A percentile compares a stretch with the other conserved stretches of the same genome.
These are phyloP conservation scores for Amorpha juglandis DNA, from an alignment of 2,888 invertebrate species.

Conservation along the genomic window DNA sequence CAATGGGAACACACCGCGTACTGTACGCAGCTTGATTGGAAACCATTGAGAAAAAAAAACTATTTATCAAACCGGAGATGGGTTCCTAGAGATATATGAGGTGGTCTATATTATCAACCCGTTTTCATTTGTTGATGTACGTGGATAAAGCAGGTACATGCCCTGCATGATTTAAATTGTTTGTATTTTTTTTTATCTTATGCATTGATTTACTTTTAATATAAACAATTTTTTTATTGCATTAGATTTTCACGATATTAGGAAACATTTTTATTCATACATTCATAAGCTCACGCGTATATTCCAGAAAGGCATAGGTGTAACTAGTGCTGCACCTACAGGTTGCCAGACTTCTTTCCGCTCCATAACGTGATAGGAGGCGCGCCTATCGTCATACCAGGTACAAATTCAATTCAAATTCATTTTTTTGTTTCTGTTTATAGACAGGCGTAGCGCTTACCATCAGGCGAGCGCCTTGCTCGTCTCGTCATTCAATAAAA, in stretches of 20 bases:
- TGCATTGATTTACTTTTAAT: background rate
- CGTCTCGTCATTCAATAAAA: too few species aligned
- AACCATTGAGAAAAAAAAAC: slow-evolving; percentile 69
- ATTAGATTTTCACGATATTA: background rate
- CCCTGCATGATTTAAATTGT: background rate
- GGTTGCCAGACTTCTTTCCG: too few species aligned
- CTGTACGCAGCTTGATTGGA: slow-evolving; percentile 63
- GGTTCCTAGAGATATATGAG: slow-evolving; percentile 70
- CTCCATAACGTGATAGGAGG: too few species aligned
- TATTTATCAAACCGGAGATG: slow-evolving; percentile 79
- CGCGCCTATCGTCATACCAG: too few species aligned
- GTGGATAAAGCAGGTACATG: slow-evolving; percentile 4
- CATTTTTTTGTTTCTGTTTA: too few species aligned
- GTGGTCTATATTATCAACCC: slow-evolving; percentile 74
- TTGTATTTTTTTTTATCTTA: background rate
- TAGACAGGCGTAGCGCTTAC: too few species aligned
- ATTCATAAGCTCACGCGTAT: too few species aligned
- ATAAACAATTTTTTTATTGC: background rate
- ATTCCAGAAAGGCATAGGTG: too few species aligned
- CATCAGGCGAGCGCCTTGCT: too few species aligned
- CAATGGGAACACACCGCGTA: slow-evolving; percentile 68
- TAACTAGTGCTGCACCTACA: too few species aligned
- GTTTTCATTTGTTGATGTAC: slow-evolving; percentile 49
- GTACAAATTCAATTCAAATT: too few species aligned
- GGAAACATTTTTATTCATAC: too few species aligned